Percentiles rank a stretch among this genome's conserved stretches.
Evolutionary conservation across 2,888 invertebrate species (phyloP).

Genomic region (Strigamia crassipes): DNA sequence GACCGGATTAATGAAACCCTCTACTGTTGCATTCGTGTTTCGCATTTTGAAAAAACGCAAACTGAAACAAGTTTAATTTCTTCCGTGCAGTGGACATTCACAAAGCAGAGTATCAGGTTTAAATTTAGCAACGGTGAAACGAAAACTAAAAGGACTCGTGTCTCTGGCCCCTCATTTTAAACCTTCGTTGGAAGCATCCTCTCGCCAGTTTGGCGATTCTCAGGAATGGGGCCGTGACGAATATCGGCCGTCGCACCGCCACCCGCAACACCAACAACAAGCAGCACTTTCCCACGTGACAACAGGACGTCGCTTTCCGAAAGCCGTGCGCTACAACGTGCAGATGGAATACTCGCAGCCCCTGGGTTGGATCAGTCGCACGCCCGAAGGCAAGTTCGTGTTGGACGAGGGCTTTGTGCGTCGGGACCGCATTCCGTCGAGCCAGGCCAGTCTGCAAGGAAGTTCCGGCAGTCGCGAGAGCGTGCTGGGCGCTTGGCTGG

Average conservation of each 20-base stretch:
- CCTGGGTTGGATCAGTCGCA: conserved; percentile 70
- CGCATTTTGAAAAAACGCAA: background rate
- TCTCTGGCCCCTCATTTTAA: conserved; percentile 49
- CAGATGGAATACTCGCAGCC: conserved; percentile 55
- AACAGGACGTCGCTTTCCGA: conserved; percentile 52
- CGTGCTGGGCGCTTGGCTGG: conserved; percentile 48
- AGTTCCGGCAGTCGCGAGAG: conserved; percentile 45
- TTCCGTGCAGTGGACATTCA: conserved; percentile 46
- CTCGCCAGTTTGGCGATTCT: conserved; percentile 42
- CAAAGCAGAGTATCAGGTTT: conserved; percentile 53
- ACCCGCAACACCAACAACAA: conserved; percentile 46
- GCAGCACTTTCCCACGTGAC: conserved; percentile 47
- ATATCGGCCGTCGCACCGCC: conserved; percentile 43
- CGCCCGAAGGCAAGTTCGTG: conserved; percentile 76
- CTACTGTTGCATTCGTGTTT: too few relatives aligned
- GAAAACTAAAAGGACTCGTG: conserved; percentile 51
- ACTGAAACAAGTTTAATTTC: background rate
- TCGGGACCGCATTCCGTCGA: conserved; percentile 52
- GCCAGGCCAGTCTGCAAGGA: conserved; percentile 49
- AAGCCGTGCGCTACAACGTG: conserved; percentile 53
- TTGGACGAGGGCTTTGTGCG: conserved; percentile 62
- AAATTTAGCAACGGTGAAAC: conserved; percentile 50
- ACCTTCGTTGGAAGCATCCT: conserved; percentile 48
- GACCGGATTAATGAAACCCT: too few relatives aligned
- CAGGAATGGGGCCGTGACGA: conserved; percentile 46